A percentile compares a stretch with the other conserved stretches of the same genome.
phyloP scores from a whole-genome alignment of 2,797 vertebrate genomes.

The Argyrosomus regius region DNA sequence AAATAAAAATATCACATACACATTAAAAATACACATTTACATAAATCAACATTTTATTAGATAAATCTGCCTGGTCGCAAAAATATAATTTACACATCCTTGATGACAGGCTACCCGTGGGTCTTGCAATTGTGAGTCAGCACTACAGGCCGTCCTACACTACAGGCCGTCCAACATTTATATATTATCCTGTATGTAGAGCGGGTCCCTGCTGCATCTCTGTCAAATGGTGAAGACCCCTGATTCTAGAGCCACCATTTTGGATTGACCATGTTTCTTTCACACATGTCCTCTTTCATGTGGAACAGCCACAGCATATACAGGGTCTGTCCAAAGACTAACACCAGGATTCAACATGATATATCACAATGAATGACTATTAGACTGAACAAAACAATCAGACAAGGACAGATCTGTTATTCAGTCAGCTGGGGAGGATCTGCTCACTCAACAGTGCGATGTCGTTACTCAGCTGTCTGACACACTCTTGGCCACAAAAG shows the following conservation, averaged over 20 bases:
- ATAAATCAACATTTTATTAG: too few species aligned
- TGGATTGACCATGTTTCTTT: neutral
- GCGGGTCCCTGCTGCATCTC: too few species aligned
- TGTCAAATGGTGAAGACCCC: too few species aligned
- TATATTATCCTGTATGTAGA: too few species aligned
- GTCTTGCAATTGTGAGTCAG: too few species aligned
- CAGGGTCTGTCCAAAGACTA: neutral
- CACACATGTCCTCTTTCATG: neutral
- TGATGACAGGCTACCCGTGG: too few species aligned
- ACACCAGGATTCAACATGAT: neutral
- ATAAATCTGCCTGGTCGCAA: too few species aligned
- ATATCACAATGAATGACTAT: neutral
- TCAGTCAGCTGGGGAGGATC: neutral
- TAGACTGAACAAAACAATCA: neutral
- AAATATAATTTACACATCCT: too few species aligned
- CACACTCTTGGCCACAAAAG: slow-evolving; percentile 24
- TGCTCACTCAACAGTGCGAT: slow-evolving; percentile 1
- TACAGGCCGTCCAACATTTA: too few species aligned
- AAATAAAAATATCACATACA: too few species aligned
- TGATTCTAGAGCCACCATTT: neutral
- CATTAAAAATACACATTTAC: too few species aligned
- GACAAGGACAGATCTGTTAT: neutral
- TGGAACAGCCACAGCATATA: neutral
- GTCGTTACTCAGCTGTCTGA: slow-evolving; percentile 46
- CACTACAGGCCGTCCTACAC: too few species aligned